These are phyloP conservation scores for Kryphioiulus occultus DNA, from an alignment of 2,888 invertebrate genomes.

Conservation along the genomic window DNA sequence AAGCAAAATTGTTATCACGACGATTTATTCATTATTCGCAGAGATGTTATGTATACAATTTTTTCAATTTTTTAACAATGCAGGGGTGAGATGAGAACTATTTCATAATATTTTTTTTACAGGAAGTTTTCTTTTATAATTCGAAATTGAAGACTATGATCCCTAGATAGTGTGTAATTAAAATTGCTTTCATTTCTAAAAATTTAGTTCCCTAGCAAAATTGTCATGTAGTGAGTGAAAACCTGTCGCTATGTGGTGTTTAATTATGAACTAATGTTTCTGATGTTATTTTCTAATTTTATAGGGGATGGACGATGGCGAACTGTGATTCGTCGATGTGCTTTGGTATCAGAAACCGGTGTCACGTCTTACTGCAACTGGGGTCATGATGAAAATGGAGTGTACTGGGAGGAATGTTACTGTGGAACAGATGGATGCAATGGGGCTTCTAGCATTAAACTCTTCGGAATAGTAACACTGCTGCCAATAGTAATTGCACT, in stretches of 20 bases:
- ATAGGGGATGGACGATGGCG: slow-evolving; percentile 96
- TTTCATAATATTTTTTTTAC: too few relatives aligned
- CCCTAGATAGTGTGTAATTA: too few relatives aligned
- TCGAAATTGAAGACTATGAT: too few relatives aligned
- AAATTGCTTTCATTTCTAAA: too few relatives aligned
- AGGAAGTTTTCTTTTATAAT: too few relatives aligned
- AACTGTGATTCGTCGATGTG: slow-evolving; percentile 87
- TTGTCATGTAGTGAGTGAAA: slow-evolving; percentile 17
- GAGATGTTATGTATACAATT: too few relatives aligned
- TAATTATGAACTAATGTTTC: slow-evolving; percentile 48
- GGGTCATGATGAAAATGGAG: slow-evolving; percentile 90
- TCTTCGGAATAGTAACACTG: not conserved
- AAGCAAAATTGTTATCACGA: too few relatives aligned
- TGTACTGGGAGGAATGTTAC: slow-evolving; percentile 97
- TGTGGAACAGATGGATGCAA: slow-evolving; percentile 93
- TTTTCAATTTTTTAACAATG: too few relatives aligned
- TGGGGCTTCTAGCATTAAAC: slow-evolving; percentile 53
- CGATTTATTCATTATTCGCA: too few relatives aligned
- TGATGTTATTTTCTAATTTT: slow-evolving; percentile 56
- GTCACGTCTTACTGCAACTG: slow-evolving; percentile 96
- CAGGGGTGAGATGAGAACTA: too few relatives aligned
- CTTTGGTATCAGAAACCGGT: slow-evolving; percentile 87
- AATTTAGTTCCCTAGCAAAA: not conserved
- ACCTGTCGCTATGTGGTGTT: not conserved
- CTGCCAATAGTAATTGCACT: not conserved